Evolutionary conservation across 2,888 invertebrate genomes (phyloP).

Genomic region (Netelia melanura): DNA sequence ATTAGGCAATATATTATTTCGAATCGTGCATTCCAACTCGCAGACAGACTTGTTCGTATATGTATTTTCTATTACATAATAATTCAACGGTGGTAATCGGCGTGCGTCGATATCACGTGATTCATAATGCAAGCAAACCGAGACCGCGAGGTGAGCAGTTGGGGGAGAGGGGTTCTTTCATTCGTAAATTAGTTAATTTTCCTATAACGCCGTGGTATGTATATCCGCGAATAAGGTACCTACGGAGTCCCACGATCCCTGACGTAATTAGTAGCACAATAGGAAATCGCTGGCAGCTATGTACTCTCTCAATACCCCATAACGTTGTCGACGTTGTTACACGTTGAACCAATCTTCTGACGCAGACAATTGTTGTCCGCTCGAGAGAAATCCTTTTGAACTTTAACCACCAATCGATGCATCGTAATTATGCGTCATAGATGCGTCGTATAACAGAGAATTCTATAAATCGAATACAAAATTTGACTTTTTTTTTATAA

Average conservation of each 20-base stretch:
- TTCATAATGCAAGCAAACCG: conserved; percentile 37
- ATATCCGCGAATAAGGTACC: conserved; percentile 54
- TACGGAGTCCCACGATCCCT: conserved; percentile 77
- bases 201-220: conserved; percentile 67
- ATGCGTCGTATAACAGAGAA: too few species aligned
- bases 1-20: conserved; percentile 14
- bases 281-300: conserved; percentile 75
- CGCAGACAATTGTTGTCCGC: conserved; percentile 76
- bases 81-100: conserved; percentile 42
- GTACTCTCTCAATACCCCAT: conserved; percentile 57
- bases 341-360: conserved; percentile 78
- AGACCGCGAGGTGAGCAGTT: conserved; percentile 10
- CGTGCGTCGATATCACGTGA: conserved; percentile 28
- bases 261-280: conserved; percentile 83
- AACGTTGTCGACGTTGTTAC: conserved; percentile 71
- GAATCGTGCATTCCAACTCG: not conserved
- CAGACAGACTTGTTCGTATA: not conserved
- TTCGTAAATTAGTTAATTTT: conserved; percentile 82
- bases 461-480: too few species aligned
- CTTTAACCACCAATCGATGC: conserved; percentile 45
- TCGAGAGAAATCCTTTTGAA: conserved; percentile 35
- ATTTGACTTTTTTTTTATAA: too few species aligned
- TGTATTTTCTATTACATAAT: conserved; percentile 23
- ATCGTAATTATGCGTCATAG: not conserved
- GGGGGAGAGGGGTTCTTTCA: conserved; percentile 75